Evolutionary conservation across 2,113 vertebrate genomes (phyloP).

Genomic region (Isichthys henryi): DNA sequence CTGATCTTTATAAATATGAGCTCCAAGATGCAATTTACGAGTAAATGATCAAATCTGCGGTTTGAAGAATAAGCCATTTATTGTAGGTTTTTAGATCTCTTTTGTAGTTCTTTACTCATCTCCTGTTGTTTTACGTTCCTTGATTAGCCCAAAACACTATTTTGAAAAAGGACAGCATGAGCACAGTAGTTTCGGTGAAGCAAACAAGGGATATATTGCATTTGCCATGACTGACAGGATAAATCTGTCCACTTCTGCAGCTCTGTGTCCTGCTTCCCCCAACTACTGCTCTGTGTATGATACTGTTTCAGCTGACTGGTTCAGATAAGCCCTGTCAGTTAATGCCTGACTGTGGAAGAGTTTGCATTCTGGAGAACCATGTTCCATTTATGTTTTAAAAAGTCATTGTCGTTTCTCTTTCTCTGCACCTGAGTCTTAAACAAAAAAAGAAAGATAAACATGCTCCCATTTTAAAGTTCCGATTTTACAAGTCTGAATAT

Average conservation of each 20-base stretch:
- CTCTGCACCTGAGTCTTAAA: not conserved
- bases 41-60: not conserved
- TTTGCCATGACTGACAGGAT: not conserved
- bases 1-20: not conserved
- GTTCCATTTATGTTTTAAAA: slow-evolving; percentile 24
- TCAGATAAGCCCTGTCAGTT: slow-evolving; percentile 28
- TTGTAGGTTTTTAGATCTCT: not conserved
- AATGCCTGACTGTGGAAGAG: slow-evolving; percentile 10
- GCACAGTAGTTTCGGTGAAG: not conserved
- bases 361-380: slow-evolving; percentile 19
- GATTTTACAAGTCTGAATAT: not conserved
- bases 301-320: slow-evolving; percentile 23
- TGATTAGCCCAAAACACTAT: not conserved
- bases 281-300: slow-evolving; percentile 1
- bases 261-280: not conserved
- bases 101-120: not conserved
- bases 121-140: not conserved
- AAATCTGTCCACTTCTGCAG: not conserved
- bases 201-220: not conserved
- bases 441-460: not conserved
- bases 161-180: not conserved
- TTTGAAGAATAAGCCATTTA: not conserved
- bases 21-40: not conserved
- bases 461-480: not conserved
- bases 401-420: slow-evolving; percentile 2